Percentiles rank a stretch among this genome's conserved stretches.
phyloP scores from a whole-genome alignment of 2,888 invertebrate genomes.

The Molorchus minor region DNA sequence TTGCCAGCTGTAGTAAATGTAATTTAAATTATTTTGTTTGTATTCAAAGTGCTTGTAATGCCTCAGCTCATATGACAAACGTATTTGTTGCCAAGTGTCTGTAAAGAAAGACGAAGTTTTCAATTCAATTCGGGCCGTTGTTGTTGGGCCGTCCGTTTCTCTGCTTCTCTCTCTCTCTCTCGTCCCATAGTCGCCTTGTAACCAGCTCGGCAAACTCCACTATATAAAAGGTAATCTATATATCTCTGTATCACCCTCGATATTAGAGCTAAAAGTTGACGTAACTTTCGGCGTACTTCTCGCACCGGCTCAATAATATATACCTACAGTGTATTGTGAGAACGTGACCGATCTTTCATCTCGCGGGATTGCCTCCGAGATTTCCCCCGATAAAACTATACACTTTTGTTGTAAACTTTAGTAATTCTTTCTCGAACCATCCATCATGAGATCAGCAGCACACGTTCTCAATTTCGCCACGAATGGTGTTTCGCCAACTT shows the following conservation, averaged over 20 bases:
- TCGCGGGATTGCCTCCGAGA: constrained; percentile 65
- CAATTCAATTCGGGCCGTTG: constrained; percentile 9
- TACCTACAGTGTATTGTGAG: constrained; percentile 52
- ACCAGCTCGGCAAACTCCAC: constrained; percentile 32
- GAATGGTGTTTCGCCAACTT: constrained; percentile 35
- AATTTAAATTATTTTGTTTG: too few relatives aligned
- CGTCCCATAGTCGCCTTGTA: constrained; percentile 9
- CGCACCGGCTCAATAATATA: constrained; percentile 35
- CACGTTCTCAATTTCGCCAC: constrained; percentile 57
- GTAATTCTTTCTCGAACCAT: constrained; percentile 64
- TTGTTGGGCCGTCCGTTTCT: neutral
- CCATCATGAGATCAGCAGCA: constrained; percentile 61
- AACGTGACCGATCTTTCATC: constrained; percentile 69
- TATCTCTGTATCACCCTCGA: constrained; percentile 35
- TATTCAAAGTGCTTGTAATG: too few relatives aligned
- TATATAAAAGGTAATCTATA: constrained; percentile 30
- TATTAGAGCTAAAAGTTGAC: constrained; percentile 41
- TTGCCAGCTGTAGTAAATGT: too few relatives aligned
- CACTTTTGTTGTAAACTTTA: constrained; percentile 65
- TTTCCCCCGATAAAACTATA: constrained; percentile 70
- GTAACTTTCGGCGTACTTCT: constrained; percentile 41
- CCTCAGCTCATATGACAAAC: too few relatives aligned
- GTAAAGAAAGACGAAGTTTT: neutral
- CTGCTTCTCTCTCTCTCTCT: constrained; percentile 2
- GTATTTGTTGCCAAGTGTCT: too few relatives aligned